Conservation (phyloP, 1,140 invertebrate species). For the Philotrypesis tridentata region DNA sequence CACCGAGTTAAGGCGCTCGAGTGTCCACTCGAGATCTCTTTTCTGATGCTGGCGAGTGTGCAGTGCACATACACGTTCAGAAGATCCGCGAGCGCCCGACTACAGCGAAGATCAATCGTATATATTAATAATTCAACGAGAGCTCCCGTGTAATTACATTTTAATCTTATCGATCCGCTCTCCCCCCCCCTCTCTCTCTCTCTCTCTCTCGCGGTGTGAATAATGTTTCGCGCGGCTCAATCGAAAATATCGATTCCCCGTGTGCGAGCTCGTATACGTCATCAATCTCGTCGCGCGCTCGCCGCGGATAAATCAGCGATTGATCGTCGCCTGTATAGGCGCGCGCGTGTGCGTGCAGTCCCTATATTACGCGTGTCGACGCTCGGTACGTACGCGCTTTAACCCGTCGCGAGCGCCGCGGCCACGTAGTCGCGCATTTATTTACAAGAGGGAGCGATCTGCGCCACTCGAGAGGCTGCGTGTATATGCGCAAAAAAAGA, state of each 20-base stretch:
- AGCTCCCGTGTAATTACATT: not conserved
- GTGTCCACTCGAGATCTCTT: not conserved
- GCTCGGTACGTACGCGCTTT: not conserved
- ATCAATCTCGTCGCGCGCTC: slow-evolving; percentile 1
- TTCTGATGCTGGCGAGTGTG: not conserved
- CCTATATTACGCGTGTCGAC: not conserved
- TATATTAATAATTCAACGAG: too few relatives aligned
- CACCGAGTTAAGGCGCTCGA: slow-evolving; percentile 9
- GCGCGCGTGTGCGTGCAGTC: not conserved
- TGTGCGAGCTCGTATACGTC: not conserved
- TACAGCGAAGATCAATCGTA: too few relatives aligned
- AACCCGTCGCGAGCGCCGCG: too few relatives aligned
- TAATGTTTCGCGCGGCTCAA: not conserved
- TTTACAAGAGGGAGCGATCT: slow-evolving; percentile 31
- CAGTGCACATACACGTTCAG: not conserved
- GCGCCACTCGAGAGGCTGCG: slow-evolving; percentile 7
- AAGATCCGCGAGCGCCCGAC: not conserved
- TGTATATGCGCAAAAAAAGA: not conserved
- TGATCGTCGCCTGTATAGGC: not conserved
- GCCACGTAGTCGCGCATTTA: slow-evolving; percentile 6
- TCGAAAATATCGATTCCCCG: not conserved
- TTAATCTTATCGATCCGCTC: not conserved
- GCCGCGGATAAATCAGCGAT: slow-evolving; percentile 1
- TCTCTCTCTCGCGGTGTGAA: too few relatives aligned
- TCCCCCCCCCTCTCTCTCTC: too few relatives aligned